These are phyloP conservation scores for Leptopilina boulardi DNA, from an alignment of 1,140 invertebrate species.

Conservation along the genomic window DNA sequence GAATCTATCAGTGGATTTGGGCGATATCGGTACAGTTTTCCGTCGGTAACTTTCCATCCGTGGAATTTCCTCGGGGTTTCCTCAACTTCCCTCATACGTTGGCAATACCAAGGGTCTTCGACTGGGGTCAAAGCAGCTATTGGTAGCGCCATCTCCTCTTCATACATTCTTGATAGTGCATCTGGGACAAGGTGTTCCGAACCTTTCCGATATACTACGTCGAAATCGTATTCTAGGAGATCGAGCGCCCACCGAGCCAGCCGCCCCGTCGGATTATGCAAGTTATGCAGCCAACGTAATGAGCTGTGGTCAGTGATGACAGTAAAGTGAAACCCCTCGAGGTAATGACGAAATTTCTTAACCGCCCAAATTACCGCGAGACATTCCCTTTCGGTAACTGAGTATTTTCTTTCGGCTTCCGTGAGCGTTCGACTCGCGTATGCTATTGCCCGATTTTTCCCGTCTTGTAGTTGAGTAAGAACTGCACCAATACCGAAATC, in stretches of 20 bases:
- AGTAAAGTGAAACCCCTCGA: neutral
- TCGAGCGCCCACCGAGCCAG: neutral
- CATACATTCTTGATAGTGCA: neutral
- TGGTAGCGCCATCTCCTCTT: neutral
- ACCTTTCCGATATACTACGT: neutral
- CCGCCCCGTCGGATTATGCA: neutral
- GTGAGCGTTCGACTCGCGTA: conserved; percentile 63
- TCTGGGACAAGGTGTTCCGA: neutral
- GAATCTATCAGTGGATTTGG: neutral
- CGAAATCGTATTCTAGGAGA: neutral
- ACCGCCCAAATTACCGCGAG: neutral
- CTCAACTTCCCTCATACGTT: too few species aligned
- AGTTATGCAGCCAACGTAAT: conserved; percentile 67
- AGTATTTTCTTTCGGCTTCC: neutral
- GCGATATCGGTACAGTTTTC: neutral
- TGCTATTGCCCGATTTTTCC: conserved; percentile 54
- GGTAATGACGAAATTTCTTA: neutral
- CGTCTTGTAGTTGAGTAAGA: conserved; percentile 58
- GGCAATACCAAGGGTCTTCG: neutral
- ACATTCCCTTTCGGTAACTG: neutral
- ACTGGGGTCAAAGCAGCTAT: neutral
- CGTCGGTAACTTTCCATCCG: neutral
- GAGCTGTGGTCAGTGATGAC: conserved; percentile 49
- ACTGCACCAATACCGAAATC: conserved; percentile 61
- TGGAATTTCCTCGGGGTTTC: neutral